Evolutionary conservation across 2,113 vertebrate species (phyloP).

Genomic region (Noctilio leporinus): DNA sequence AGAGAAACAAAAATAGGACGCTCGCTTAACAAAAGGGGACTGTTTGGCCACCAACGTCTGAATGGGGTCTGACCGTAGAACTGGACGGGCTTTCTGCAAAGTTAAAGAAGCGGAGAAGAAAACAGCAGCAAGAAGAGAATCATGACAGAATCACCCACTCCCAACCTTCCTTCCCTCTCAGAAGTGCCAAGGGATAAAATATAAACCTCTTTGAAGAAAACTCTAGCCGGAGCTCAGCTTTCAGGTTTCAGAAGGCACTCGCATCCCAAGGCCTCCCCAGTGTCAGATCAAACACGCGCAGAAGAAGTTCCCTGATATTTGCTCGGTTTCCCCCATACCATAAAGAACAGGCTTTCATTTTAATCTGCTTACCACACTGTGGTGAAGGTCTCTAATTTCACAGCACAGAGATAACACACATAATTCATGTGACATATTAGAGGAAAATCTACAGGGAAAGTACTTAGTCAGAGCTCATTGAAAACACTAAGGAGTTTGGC

Average conservation of each 20-base stretch:
- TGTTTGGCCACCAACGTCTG: slow-evolving; percentile 32
- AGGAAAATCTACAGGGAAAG: slow-evolving; percentile 46
- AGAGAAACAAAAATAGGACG: slow-evolving; percentile 51
- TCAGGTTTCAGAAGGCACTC: slow-evolving; percentile 58
- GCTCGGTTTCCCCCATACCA: slow-evolving; percentile 65
- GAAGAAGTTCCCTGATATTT: slow-evolving; percentile 44
- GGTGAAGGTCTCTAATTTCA: slow-evolving; percentile 79
- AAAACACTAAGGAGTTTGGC: slow-evolving; percentile 57
- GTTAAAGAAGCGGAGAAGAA: slow-evolving; percentile 48
- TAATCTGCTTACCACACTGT: slow-evolving; percentile 77
- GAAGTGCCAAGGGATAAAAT: slow-evolving; percentile 56
- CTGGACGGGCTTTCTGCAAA: slow-evolving; percentile 49
- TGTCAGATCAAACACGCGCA: slow-evolving; percentile 55
- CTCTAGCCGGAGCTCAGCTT: slow-evolving; percentile 42
- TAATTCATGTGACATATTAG: slow-evolving; percentile 73
- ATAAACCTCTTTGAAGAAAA: slow-evolving; percentile 65
- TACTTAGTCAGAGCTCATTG: slow-evolving; percentile 49
- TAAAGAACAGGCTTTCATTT: slow-evolving; percentile 76
- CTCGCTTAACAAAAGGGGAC: slow-evolving; percentile 44
- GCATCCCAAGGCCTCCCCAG: slow-evolving; percentile 46
- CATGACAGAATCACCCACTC: background rate
- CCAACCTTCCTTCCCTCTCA: background rate
- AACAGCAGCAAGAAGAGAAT: slow-evolving; percentile 27
- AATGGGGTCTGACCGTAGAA: slow-evolving; percentile 43
- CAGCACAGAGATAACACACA: slow-evolving; percentile 76